Evolutionary conservation across 2,113 vertebrate genomes (phyloP).

Genomic region (Acinonyx jubatus): DNA sequence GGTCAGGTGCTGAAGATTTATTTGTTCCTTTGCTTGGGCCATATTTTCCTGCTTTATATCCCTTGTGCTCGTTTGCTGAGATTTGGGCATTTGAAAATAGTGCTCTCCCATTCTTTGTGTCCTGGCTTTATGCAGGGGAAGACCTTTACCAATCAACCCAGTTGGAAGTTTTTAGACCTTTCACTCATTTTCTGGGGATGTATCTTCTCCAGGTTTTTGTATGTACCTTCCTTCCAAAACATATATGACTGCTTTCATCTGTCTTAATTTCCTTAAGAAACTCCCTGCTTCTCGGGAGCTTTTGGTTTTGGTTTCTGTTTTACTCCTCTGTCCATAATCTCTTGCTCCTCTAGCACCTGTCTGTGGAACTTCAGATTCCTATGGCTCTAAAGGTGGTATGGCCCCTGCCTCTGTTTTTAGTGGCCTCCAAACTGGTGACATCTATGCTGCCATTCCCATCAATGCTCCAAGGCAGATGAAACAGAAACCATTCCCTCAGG

Average conservation of each 20-base stretch:
- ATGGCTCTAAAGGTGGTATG: background rate
- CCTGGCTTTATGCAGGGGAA: background rate
- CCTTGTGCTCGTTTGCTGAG: background rate
- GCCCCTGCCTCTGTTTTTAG: background rate
- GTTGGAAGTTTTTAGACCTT: background rate
- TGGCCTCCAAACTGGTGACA: background rate
- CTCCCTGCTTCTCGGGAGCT: background rate
- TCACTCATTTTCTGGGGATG: background rate
- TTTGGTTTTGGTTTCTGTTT: background rate
- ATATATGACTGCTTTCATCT: background rate
- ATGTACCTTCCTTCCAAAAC: background rate
- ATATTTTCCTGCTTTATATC: background rate
- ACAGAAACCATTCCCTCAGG: background rate
- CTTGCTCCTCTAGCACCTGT: background rate
- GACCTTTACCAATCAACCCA: background rate
- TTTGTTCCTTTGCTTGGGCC: background rate
- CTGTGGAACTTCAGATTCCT: background rate
- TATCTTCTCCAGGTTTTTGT: background rate
- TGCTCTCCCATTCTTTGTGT: background rate
- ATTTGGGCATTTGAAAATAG: background rate
- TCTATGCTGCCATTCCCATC: background rate
- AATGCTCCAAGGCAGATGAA: background rate
- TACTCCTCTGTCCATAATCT: background rate
- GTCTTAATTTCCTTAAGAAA: background rate
- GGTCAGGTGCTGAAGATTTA: background rate